Base-by-base conservation (phyloP, 2,113 vertebrate species). In the Connochaetes taurinus region DNA sequence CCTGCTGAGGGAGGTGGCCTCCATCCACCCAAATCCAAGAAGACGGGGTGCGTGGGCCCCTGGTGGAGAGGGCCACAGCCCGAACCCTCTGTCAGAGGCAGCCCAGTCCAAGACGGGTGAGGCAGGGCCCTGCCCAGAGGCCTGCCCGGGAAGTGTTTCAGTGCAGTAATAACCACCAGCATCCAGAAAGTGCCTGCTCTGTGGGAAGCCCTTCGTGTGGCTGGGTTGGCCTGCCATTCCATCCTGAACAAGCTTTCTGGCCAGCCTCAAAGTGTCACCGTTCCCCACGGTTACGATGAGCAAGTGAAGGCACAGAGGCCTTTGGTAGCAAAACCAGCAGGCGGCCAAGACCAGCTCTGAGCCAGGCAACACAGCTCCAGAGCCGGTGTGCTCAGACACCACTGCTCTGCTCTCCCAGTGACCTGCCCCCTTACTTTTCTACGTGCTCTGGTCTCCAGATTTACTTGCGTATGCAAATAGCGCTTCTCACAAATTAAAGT, bases 1-100 rank as follows among this genome's bases (percentile, higher is more conserved):
- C 80, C 97, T 96, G 80, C 96, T 85, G 92, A 87, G 47, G 47
- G 91, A 21, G 29, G 8, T 7, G 76, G 88, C 3, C 67, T 55
- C 53, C 25, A 55, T 0, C 58, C 12, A 43, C 17, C 45, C 43
- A 43, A 67, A 50, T 7, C 62, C n/a, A 71, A 5, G 60, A 50
- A 3, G 15, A 14, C 0, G 16, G 14, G 13, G 27, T 15, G 43
- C 4, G 5, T 0, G 50, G 87, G 55, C 29, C 33, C 14, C 81
- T 74, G 52, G 33, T 8, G 15, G 27, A 87, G 0, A 27, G 3
- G 4, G 27, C 21, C 8, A 43, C 25, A 40, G 40, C 45, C 50
- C 11, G 36, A 71, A 25, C 4, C 9, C 58, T 82, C 40, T 45
- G 71, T 25, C 1, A 2, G 45, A 76, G 47, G 60, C 43, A 50